Evolutionary conservation across 2,888 invertebrate genomes (phyloP).

Genomic region (Eupithecia exiguata): DNA sequence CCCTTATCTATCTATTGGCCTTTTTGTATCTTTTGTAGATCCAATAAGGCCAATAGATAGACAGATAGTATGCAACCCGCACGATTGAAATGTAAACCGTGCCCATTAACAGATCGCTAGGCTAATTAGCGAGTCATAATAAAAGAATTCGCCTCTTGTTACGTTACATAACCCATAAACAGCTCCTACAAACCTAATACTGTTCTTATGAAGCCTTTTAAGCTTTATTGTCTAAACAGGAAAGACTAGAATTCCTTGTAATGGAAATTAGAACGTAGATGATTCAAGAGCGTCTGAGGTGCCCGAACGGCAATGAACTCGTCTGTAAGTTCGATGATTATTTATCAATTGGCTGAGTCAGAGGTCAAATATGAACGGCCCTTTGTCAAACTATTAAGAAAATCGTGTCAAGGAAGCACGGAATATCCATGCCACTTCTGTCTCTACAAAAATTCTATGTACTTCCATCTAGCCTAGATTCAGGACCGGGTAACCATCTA

Average conservation of each 20-base stretch:
- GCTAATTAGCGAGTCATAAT: constrained; percentile 59
- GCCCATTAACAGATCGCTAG: constrained; percentile 44
- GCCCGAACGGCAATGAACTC: constrained; percentile 61
- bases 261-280: constrained; percentile 17
- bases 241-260: neutral
- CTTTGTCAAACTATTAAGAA: constrained; percentile 47
- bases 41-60: neutral
- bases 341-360: constrained; percentile 61
- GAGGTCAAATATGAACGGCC: constrained; percentile 59
- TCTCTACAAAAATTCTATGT: neutral
- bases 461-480: neutral
- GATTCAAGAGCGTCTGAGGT: constrained; percentile 31
- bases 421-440: neutral
- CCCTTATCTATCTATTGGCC: too few relatives aligned
- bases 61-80: neutral
- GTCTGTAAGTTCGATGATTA: constrained; percentile 39
- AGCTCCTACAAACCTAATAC: constrained; percentile 28
- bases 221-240: neutral
- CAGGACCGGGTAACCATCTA: neutral
- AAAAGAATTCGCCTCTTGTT: constrained; percentile 57
- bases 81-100: constrained; percentile 45
- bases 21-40: too few relatives aligned
- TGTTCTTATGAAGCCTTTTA: neutral
- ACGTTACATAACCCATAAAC: constrained; percentile 52
- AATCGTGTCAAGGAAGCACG: neutral